Conservation (phyloP, 2,113 vertebrate species). For the Cololabis saira region DNA sequence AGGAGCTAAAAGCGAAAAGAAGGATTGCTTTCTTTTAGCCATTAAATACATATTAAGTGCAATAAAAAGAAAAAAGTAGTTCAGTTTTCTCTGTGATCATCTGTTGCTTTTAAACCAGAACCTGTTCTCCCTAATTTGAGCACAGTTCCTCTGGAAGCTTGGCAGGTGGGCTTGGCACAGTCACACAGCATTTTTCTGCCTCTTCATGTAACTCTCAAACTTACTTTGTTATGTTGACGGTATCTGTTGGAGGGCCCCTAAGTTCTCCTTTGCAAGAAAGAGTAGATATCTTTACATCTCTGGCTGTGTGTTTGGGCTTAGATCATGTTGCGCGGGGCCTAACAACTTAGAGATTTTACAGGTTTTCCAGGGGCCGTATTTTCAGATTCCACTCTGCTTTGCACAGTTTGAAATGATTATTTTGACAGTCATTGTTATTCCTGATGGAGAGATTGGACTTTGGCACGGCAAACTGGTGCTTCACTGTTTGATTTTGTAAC, state of each 20-base stretch:
- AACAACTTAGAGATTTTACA: neutral
- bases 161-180: neutral
- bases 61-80: too few species aligned
- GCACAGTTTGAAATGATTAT: neutral
- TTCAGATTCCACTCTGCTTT: neutral
- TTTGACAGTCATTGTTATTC: neutral
- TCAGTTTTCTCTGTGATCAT: too few species aligned
- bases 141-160: neutral
- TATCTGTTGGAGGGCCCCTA: neutral
- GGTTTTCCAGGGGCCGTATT: neutral
- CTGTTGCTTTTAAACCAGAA: neutral
- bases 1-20: too few species aligned
- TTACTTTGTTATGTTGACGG: neutral
- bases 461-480: neutral
- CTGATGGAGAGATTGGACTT: neutral
- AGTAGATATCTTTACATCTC: neutral
- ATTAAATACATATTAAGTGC: too few species aligned
- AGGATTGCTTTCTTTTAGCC: neutral
- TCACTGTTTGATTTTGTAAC: slow-evolving; percentile 8
- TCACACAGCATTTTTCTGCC: neutral
- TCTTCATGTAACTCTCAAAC: neutral
- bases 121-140: too few species aligned
- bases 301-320: neutral
- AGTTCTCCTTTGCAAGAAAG: neutral
- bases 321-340: neutral